These are phyloP conservation scores for Saguinus imperator DNA, from an alignment of 2,113 vertebrate genomes.

Conservation along the genomic window DNA sequence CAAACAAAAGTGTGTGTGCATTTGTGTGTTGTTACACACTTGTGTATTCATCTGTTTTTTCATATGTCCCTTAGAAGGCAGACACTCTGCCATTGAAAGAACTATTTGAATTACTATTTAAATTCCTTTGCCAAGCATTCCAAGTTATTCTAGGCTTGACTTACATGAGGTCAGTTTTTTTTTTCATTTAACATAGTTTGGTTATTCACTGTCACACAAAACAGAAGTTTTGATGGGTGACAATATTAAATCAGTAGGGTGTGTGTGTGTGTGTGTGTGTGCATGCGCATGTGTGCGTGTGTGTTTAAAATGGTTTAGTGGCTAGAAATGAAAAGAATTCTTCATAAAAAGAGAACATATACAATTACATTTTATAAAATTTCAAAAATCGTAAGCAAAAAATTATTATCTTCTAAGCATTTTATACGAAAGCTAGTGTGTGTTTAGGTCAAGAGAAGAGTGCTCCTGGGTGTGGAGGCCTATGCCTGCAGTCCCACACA, in stretches of 20 bases:
- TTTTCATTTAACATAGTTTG: not conserved
- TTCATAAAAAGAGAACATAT: not conserved
- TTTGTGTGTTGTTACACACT: not conserved
- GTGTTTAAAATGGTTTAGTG: not conserved
- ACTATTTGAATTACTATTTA: not conserved
- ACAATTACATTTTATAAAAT: not conserved
- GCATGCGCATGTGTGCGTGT: not conserved
- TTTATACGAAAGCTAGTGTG: fast-evolving
- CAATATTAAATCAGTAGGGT: no score
- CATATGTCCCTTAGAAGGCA: no score
- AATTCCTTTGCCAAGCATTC: not conserved
- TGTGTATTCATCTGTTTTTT: not conserved
- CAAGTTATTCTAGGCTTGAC: fast-evolving
- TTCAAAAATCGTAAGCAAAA: not conserved
- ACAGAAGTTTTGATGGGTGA: fast-evolving
- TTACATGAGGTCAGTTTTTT: fast-evolving
- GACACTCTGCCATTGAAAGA: not conserved
- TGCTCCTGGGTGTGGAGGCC: not conserved
- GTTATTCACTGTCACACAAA: not conserved
- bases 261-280: not conserved
- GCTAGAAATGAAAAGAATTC: not conserved
- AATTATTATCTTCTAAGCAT: not conserved
- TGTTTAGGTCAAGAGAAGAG: not conserved
- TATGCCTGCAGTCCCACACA: not conserved
- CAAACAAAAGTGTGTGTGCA: not conserved